Evolutionary conservation across 1,140 invertebrate species (phyloP).

Genomic region (Oncopeltus fasciatus): DNA sequence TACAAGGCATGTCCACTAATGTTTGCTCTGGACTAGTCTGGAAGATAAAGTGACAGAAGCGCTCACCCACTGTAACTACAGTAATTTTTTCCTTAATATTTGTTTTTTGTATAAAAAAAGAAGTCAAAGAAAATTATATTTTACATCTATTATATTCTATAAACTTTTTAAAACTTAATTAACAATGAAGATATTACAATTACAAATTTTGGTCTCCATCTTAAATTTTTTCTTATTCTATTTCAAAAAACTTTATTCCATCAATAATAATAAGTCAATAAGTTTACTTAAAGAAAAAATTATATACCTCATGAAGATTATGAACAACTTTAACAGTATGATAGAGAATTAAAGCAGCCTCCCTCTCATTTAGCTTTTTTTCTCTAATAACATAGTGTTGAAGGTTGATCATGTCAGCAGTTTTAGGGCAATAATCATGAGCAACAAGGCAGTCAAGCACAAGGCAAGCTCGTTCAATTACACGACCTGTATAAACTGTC

Average conservation of each 20-base stretch:
- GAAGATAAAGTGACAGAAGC: too few species aligned
- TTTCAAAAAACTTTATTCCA: not conserved
- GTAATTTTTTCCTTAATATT: too few species aligned
- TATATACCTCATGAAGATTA: conserved; percentile 51
- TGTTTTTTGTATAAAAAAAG: too few species aligned
- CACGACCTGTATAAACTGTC: conserved; percentile 44
- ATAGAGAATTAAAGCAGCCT: conserved; percentile 61
- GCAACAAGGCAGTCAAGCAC: conserved; percentile 61
- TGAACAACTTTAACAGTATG: conserved; percentile 61
- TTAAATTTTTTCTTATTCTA: too few species aligned
- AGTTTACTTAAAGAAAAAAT: not conserved
- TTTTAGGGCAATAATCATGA: conserved; percentile 57
- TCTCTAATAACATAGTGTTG: conserved; percentile 72
- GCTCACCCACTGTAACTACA: too few species aligned
- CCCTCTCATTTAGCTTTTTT: conserved; percentile 60
- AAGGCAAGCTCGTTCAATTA: conserved; percentile 50
- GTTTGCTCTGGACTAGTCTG: too few species aligned
- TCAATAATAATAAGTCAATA: not conserved
- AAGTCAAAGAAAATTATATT: too few species aligned
- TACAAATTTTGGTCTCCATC: too few species aligned
- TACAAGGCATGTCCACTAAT: too few species aligned
- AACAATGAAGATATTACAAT: too few species aligned
- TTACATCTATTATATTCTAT: too few species aligned
- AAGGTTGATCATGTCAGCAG: conserved; percentile 54
- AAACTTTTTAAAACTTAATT: too few species aligned